Base-by-base conservation (phyloP, 1,140 invertebrate genomes). In the Arion vulgaris region DNA sequence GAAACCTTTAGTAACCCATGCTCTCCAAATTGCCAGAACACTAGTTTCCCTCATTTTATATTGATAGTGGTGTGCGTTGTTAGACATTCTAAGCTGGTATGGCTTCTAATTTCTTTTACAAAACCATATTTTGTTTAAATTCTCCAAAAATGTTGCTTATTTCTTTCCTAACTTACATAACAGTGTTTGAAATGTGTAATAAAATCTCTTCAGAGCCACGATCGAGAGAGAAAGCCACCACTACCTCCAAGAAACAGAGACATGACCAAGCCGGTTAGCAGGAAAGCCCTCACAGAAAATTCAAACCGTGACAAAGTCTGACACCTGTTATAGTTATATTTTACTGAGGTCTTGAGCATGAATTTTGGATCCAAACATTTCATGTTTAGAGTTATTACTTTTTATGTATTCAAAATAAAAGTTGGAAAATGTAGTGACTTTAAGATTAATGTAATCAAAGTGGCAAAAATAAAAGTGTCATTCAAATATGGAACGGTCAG, bases 231-330 rank as follows among this genome's bases (percentile, higher is more conserved):
- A 62, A 86, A 84, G 75, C 85, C 85, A 28, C 85, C 85, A 38
- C 71, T 86, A 69, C 85, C 85, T 13, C 85, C 85, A 26, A 39
- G 85, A 34, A 86, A 80, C 73, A 57, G 85, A 79, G 83, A 86
- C 75, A 81, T 83, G 34, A 82, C 72, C 32, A 85, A 84, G 66
- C 82, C 81, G 11, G 69, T 69, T 39, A 74, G 77, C 23, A 72
- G 85, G 62, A 85, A 86, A 82, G 83, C 81, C 57, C 71, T 86
- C 11, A 36, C 82, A 49, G 85, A 86, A 77, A 86, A 84, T 62
- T 45, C 81, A 5, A 83, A 84, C 45, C 68, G 85, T 66, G 85
- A 86, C 76, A 86, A 84, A 81, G 83, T 86, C 32, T 86, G 83
- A 84, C 11, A n/a, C 26, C 23, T 51, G 73, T 2, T 32, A 49